phyloP scores from a whole-genome alignment of 2,888 invertebrate species.

The Sinelater perroti region DNA sequence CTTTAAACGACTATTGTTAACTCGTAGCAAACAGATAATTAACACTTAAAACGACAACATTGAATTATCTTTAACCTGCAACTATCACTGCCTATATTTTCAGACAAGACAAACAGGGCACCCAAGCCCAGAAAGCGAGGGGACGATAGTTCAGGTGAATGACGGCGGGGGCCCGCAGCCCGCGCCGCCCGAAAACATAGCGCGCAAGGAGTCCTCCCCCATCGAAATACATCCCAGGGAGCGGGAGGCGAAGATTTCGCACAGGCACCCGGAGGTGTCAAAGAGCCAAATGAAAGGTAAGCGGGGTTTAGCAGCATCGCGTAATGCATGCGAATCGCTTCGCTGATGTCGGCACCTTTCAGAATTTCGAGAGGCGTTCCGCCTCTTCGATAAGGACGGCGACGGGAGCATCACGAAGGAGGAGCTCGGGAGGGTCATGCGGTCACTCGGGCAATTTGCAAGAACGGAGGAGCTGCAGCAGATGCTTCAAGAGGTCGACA shows the following conservation, averaged over 20 bases:
- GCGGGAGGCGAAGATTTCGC: conserved; percentile 34
- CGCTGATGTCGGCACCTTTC: conserved; percentile 23
- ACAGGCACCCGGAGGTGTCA: conserved; percentile 62
- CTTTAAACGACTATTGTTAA: too few relatives aligned
- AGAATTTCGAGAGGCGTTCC: conserved; percentile 88
- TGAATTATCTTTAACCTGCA: too few relatives aligned
- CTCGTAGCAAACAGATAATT: too few relatives aligned
- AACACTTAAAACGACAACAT: too few relatives aligned
- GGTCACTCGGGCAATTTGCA: conserved; percentile 86
- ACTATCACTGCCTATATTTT: conserved; percentile 17
- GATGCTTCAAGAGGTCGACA: conserved; percentile 78
- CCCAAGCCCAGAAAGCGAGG: conserved; percentile 42
- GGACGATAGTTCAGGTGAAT: conserved; percentile 30
- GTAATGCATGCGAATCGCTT: background rate
- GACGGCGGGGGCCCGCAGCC: background rate
- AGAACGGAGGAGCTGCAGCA: conserved; percentile 85
- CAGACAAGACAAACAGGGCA: conserved; percentile 54
- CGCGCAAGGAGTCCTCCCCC: conserved; percentile 1
- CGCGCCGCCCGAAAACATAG: conserved; percentile 1
- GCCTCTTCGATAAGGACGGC: conserved; percentile 87
- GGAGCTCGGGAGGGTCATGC: conserved; percentile 85
- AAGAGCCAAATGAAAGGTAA: conserved; percentile 85
- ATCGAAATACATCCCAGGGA: conserved; percentile 12
- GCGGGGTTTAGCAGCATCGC: background rate
- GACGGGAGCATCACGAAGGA: conserved; percentile 89